Evolutionary conservation across 2,797 vertebrate species (phyloP).

Genomic region (Tenualosa ilisha): DNA sequence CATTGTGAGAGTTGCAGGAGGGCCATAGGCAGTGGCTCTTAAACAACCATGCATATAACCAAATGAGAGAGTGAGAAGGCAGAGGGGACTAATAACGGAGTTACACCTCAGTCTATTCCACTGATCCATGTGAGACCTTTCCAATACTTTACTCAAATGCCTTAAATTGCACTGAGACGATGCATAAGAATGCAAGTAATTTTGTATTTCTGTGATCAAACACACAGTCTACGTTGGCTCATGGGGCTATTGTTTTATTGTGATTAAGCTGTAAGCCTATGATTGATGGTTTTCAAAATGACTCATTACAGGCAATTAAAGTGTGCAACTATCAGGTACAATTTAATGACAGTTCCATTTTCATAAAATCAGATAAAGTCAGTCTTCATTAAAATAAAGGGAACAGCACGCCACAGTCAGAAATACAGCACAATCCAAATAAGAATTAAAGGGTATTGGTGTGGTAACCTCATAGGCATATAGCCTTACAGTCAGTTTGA

Average conservation of each 20-base stretch:
- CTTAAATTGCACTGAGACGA: not conserved
- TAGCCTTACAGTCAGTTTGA: not conserved
- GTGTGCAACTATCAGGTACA: not conserved
- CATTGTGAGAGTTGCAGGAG: constrained; percentile 86
- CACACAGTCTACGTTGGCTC: not conserved
- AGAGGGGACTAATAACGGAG: constrained; percentile 12
- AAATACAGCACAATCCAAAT: not conserved
- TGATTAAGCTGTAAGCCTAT: not conserved
- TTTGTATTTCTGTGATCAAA: not conserved
- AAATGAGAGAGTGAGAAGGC: not conserved
- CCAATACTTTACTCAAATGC: not conserved
- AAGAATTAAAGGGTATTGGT: not conserved
- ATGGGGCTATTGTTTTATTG: not conserved
- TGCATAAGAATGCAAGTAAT: not conserved
- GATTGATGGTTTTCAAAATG: not conserved
- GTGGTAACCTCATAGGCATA: not conserved
- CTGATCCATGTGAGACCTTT: not conserved
- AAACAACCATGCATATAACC: constrained; percentile 31
- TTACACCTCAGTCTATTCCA: not conserved
- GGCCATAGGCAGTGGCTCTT: constrained; percentile 40
- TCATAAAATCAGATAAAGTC: not conserved
- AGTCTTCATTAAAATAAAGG: not conserved
- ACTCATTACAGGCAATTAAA: not conserved
- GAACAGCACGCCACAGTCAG: not conserved
- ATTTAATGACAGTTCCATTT: not conserved